Evolutionary conservation across 2,113 vertebrate genomes (phyloP).

Genomic region (Serranochromis macrocephalus): DNA sequence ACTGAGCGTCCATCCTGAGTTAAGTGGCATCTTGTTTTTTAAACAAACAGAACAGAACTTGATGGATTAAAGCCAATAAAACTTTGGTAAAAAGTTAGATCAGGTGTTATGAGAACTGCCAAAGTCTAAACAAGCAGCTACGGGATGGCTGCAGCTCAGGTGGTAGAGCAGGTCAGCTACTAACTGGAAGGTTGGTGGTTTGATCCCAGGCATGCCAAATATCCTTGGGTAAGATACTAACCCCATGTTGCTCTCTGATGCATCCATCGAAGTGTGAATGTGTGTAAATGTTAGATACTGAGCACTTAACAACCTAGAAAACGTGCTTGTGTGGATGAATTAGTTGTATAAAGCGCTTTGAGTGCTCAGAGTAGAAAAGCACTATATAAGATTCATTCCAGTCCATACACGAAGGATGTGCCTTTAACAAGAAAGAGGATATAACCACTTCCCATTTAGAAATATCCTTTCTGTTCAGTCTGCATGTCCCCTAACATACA

Average conservation of each 20-base stretch:
- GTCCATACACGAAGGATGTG: neutral
- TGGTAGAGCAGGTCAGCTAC: fast-evolving
- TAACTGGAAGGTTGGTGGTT: neutral
- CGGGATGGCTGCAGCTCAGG: neutral
- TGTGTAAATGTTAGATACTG: fast-evolving
- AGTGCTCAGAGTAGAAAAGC: neutral
- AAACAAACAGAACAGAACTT: neutral
- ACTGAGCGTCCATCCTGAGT: neutral
- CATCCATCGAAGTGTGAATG: neutral
- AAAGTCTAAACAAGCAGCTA: neutral
- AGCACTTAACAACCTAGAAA: neutral
- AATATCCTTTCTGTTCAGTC: neutral
- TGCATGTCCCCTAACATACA: neutral
- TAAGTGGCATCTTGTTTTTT: neutral
- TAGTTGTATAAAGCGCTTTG: neutral
- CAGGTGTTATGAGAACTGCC: neutral
- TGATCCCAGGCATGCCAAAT: neutral
- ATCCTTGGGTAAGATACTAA: neutral
- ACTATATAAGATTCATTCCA: neutral
- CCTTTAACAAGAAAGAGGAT: fast-evolving
- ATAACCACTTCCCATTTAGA: neutral
- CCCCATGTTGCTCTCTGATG: neutral
- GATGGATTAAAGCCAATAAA: neutral
- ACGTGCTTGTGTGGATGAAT: fast-evolving
- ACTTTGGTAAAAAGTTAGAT: neutral